phyloP scores from a whole-genome alignment of 2,888 invertebrate species.

The Melinopterus prodromus region DNA sequence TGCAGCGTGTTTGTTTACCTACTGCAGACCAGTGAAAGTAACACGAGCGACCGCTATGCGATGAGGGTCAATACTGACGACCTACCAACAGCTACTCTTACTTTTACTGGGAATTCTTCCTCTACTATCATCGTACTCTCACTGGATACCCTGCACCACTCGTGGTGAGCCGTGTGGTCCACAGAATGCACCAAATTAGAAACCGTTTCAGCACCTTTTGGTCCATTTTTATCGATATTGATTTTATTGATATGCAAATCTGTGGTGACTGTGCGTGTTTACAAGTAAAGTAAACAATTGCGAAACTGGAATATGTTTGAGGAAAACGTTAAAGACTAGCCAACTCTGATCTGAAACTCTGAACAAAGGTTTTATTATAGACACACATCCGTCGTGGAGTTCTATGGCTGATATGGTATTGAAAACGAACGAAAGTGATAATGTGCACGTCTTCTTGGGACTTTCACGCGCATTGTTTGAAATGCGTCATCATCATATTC shows the following conservation, averaged over 20 bases:
- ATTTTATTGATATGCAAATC: not conserved
- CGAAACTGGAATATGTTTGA: not conserved
- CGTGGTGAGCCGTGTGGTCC: not conserved
- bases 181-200: conserved; percentile 23
- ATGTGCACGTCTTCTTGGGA: not conserved
- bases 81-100: conserved; percentile 26
- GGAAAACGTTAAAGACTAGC: not conserved
- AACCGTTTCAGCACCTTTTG: not conserved
- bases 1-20: conserved; percentile 12
- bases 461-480: not conserved
- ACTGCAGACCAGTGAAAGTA: conserved; percentile 29
- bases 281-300: not conserved
- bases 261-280: not conserved
- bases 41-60: conserved; percentile 22
- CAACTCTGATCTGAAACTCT: too few species aligned
- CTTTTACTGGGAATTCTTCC: conserved; percentile 32
- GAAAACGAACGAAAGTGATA: not conserved
- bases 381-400: not conserved
- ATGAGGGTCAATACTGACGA: conserved; percentile 27
- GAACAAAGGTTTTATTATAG: not conserved
- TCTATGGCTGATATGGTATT: not conserved
- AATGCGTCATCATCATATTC: not conserved
- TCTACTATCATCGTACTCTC: conserved; percentile 20
- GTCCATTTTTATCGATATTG: not conserved
- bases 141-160: conserved; percentile 6